These are phyloP conservation scores for Cistogaster globosa DNA, from an alignment of 2,888 invertebrate genomes.

Conservation along the genomic window DNA sequence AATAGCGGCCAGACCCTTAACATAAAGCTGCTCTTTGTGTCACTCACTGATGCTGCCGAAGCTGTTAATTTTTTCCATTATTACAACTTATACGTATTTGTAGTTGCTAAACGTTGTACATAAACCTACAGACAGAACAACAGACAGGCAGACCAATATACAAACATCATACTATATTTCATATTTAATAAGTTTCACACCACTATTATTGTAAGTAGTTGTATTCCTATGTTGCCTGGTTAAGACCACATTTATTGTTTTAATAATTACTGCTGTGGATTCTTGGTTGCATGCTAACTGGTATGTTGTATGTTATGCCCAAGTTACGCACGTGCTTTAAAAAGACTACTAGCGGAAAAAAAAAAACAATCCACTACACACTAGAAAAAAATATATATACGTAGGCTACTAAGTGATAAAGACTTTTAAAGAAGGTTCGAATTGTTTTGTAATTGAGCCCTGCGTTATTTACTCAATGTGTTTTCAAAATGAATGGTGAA, in stretches of 20 bases:
- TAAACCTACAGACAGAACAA: background rate
- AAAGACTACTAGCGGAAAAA: background rate
- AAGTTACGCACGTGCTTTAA: slow-evolving; percentile 67
- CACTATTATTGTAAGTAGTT: slow-evolving; percentile 10
- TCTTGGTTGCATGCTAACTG: slow-evolving; percentile 49
- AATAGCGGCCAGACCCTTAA: slow-evolving; percentile 40
- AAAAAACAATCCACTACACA: background rate
- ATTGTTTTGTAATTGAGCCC: slow-evolving; percentile 71
- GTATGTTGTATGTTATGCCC: slow-evolving; percentile 67
- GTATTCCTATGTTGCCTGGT: background rate
- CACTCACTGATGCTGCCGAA: slow-evolving; percentile 51
- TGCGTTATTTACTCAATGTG: slow-evolving; percentile 69
- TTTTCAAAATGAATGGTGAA: slow-evolving; percentile 23
- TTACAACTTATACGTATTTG: background rate
- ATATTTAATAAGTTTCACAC: slow-evolving; percentile 70
- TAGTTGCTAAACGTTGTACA: slow-evolving; percentile 43
- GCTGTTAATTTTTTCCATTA: slow-evolving; percentile 11
- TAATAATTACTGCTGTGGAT: slow-evolving; percentile 27
- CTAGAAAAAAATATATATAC: background rate
- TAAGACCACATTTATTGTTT: slow-evolving; percentile 25
- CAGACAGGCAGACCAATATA: slow-evolving; percentile 17
- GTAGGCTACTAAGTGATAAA: slow-evolving; percentile 29
- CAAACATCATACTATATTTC: slow-evolving; percentile 60
- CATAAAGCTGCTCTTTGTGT: slow-evolving; percentile 49
- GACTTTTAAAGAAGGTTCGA: slow-evolving; percentile 40